Percentiles rank a stretch among this genome's conserved stretches.
These are phyloP conservation scores for Chloebia gouldiae DNA, from an alignment of 2,113 vertebrate genomes.

Conservation along the genomic window DNA sequence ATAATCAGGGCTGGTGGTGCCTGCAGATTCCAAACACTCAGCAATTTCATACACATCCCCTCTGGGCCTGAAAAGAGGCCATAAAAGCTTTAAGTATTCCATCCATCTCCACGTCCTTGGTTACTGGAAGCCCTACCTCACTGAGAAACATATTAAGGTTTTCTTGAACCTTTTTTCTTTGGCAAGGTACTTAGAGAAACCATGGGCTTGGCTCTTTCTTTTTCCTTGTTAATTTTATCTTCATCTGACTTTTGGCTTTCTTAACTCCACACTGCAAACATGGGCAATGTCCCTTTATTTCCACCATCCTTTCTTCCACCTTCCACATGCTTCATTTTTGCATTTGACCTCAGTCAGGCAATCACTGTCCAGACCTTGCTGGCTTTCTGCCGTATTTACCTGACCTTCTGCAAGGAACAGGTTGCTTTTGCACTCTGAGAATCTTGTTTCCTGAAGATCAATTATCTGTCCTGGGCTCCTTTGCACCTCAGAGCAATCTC, in stretches of 20 bases:
- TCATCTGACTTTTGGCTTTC: neutral
- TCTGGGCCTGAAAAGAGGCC: neutral
- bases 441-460: neutral
- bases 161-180: neutral
- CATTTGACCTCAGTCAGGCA: neutral
- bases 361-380: neutral
- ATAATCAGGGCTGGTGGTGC: neutral
- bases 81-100: fast-evolving
- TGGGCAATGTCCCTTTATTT: neutral
- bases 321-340: neutral
- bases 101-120: fast-evolving
- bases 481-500: neutral
- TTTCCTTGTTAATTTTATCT: neutral
- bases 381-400: neutral
- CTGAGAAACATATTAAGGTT: neutral
- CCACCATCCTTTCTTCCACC: neutral
- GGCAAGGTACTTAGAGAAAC: neutral
- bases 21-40: neutral
- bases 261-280: neutral
- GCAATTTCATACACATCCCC: fast-evolving
- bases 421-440: neutral
- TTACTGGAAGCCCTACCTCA: fast-evolving
- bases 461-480: neutral
- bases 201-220: neutral
- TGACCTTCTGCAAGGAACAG: neutral